Evolutionary conservation across 2,113 vertebrate genomes (phyloP).

Genomic region (Xenopus borealis): DNA sequence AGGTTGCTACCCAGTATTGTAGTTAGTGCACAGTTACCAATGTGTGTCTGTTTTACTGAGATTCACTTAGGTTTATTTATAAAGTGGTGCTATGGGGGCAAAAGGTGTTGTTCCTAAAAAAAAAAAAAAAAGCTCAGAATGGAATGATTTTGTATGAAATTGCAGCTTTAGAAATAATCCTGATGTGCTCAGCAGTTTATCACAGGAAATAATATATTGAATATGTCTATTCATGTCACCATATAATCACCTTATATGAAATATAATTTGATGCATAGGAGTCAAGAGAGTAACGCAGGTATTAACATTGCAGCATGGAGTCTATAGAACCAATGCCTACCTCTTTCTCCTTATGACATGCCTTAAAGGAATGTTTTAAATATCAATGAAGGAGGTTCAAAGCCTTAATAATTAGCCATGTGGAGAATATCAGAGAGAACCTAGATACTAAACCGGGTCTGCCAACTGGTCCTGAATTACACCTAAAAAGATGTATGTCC

Average conservation of each 20-base stretch:
- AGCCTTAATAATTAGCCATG: neutral
- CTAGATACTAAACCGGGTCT: neutral
- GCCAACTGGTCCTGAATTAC: neutral
- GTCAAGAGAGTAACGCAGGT: neutral
- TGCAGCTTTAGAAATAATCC: neutral
- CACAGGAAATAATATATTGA: neutral
- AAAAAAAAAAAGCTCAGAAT: too few relatives aligned
- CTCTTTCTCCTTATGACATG: neutral
- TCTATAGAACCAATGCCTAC: neutral
- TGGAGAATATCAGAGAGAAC: neutral
- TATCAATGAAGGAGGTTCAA: neutral
- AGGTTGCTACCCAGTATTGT: conserved; percentile 3
- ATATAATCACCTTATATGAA: neutral
- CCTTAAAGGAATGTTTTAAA: neutral
- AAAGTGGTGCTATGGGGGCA: neutral
- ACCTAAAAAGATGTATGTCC: neutral
- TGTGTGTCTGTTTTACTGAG: conserved; percentile 3
- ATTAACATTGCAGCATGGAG: neutral
- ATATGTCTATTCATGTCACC: neutral
- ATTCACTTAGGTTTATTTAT: neutral
- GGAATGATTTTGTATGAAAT: too few relatives aligned
- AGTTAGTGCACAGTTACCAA: neutral
- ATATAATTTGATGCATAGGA: neutral
- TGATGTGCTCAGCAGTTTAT: neutral
- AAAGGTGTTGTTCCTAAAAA: neutral